A percentile compares a stretch with the other conserved stretches of the same genome.
Conservation (phyloP, 2,888 invertebrate species). For the Agrenia bidenticulata region DNA sequence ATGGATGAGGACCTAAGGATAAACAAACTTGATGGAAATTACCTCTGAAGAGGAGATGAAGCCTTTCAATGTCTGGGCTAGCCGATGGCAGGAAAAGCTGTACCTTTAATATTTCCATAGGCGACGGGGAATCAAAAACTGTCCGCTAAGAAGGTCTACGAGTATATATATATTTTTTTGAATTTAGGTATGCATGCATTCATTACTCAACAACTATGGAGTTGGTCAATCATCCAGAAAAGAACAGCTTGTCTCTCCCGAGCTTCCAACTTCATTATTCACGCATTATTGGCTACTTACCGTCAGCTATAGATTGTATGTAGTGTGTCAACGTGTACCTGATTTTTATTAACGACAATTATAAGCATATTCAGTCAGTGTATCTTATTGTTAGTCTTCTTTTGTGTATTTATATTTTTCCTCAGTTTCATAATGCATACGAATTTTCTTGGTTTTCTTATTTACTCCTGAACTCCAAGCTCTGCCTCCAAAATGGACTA, state of each 20-base stretch:
- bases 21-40: constrained; percentile 41
- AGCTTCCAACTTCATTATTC: constrained; percentile 30
- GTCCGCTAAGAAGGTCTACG: too few species aligned
- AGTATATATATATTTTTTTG: too few species aligned
- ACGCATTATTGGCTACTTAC: constrained; percentile 27
- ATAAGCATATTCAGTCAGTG: neutral
- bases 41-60: constrained; percentile 32
- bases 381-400: too few species aligned
- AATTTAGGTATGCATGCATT: neutral
- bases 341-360: neutral
- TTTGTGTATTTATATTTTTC: too few species aligned
- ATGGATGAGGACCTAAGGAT: constrained; percentile 1
- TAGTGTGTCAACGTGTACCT: constrained; percentile 15
- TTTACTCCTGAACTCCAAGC: too few species aligned
- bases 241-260: constrained; percentile 7
- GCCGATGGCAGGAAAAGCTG: neutral
- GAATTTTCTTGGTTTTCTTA: too few species aligned
- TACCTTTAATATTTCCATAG: too few species aligned
- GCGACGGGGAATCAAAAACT: too few species aligned
- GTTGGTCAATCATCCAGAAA: constrained; percentile 18
- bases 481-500: too few species aligned
- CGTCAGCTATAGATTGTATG: constrained; percentile 16
- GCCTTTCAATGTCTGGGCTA: constrained; percentile 1
- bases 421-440: too few species aligned
- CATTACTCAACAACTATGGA: neutral